Percentiles rank a stretch among this genome's conserved stretches.
These are phyloP conservation scores for Ceratina australensis DNA, from an alignment of 1,140 invertebrate species.

Conservation along the genomic window DNA sequence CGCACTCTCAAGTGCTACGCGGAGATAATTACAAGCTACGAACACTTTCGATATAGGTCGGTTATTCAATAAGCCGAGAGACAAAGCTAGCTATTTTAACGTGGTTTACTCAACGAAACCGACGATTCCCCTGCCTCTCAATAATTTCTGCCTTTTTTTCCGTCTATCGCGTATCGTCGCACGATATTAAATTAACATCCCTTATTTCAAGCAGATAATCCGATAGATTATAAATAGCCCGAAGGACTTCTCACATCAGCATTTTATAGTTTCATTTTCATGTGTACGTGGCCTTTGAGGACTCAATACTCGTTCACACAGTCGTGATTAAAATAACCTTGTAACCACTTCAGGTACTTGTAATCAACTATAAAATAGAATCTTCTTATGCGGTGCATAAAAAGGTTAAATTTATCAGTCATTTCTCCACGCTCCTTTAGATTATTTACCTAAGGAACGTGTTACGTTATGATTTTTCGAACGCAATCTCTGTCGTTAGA, in stretches of 20 bases:
- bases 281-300: not conserved
- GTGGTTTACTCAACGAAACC: too few species aligned
- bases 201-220: not conserved
- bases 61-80: too few species aligned
- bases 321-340: slow-evolving; percentile 12
- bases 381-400: not conserved
- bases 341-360: not conserved
- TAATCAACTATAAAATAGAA: slow-evolving; percentile 5
- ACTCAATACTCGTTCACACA: not conserved
- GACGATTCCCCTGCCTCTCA: too few species aligned
- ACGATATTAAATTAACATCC: too few species aligned
- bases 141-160: too few species aligned
- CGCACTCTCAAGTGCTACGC: not conserved
- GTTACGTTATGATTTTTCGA: not conserved
- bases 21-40: not conserved
- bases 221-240: not conserved
- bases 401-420: slow-evolving; percentile 13
- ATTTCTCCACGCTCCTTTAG: not conserved
- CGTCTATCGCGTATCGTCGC: too few species aligned
- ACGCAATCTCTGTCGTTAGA: not conserved
- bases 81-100: too few species aligned
- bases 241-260: not conserved
- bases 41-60: not conserved
- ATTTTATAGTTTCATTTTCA: slow-evolving; percentile 4
- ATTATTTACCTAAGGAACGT: too few species aligned